These are phyloP conservation scores for Balaeniceps rex DNA, from an alignment of 2,113 vertebrate species.

Conservation along the genomic window DNA sequence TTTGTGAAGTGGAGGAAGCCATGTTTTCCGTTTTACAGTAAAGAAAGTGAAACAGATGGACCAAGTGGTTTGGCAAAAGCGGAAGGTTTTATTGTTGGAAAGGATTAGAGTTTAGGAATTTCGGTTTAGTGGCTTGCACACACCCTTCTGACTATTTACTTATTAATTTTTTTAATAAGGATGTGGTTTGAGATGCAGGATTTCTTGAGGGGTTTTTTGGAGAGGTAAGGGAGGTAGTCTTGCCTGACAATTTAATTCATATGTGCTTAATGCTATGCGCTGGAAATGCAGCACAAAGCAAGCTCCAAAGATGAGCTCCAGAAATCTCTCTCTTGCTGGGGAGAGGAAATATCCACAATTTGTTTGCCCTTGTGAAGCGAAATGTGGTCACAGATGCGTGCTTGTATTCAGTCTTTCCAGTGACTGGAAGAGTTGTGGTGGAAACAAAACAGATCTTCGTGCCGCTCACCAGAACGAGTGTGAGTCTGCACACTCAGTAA, in stretches of 20 bases:
- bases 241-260: background rate
- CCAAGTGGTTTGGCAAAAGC: conserved; percentile 52
- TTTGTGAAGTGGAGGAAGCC: background rate
- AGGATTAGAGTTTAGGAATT: conserved; percentile 52
- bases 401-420: background rate
- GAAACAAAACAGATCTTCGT: background rate
- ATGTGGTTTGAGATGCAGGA: conserved; percentile 30
- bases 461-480: accelerated
- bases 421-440: background rate
- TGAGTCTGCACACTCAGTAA: background rate
- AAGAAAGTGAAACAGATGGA: conserved; percentile 44
- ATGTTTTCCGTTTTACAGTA: background rate
- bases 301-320: background rate
- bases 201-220: conserved; percentile 13
- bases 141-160: conserved; percentile 43
- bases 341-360: background rate
- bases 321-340: background rate
- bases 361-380: background rate
- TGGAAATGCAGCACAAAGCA: background rate
- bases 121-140: conserved; percentile 37
- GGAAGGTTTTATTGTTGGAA: conserved; percentile 42
- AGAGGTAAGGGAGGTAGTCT: background rate
- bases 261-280: background rate
- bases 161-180: conserved; percentile 55
- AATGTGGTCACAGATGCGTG: background rate